These are phyloP conservation scores for Grallaria varia DNA, from an alignment of 2,113 vertebrate genomes.

Conservation along the genomic window DNA sequence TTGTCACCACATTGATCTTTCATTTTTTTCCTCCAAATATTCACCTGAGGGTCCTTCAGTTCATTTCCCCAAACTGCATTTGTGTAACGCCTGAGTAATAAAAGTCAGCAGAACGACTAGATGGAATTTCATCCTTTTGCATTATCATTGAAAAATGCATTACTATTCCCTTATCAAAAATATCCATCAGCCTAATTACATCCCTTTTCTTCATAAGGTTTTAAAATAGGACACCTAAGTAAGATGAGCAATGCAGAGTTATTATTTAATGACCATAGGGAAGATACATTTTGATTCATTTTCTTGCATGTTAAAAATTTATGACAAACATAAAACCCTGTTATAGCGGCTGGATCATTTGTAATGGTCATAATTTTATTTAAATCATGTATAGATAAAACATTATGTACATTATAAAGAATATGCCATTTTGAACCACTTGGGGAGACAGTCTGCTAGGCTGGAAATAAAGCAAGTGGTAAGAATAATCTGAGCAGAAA, in stretches of 20 bases:
- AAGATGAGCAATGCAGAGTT: constrained; percentile 31
- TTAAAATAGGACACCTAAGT: constrained; percentile 61
- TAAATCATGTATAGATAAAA: constrained; percentile 62
- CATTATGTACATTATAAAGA: constrained; percentile 40
- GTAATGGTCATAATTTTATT: constrained; percentile 60
- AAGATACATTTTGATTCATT: constrained; percentile 54
- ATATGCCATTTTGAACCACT: neutral
- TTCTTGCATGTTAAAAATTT: constrained; percentile 56
- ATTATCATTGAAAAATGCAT: constrained; percentile 60
- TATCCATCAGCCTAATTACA: constrained; percentile 67
- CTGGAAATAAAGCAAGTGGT: neutral
- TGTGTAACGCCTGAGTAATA: constrained; percentile 14
- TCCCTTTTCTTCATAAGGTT: constrained; percentile 33
- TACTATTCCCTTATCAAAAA: constrained; percentile 65
- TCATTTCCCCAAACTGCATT: constrained; percentile 33
- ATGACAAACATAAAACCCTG: constrained; percentile 63
- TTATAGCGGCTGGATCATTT: constrained; percentile 36
- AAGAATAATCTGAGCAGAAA: neutral
- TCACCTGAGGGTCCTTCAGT: neutral
- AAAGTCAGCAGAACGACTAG: constrained; percentile 48
- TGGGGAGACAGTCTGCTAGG: neutral
- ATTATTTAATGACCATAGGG: constrained; percentile 57
- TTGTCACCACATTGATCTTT: neutral
- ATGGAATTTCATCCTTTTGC: constrained; percentile 34
- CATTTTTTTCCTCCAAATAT: neutral